phyloP scores from a whole-genome alignment of 2,797 vertebrate genomes.

The Poeciliopsis turneri region DNA sequence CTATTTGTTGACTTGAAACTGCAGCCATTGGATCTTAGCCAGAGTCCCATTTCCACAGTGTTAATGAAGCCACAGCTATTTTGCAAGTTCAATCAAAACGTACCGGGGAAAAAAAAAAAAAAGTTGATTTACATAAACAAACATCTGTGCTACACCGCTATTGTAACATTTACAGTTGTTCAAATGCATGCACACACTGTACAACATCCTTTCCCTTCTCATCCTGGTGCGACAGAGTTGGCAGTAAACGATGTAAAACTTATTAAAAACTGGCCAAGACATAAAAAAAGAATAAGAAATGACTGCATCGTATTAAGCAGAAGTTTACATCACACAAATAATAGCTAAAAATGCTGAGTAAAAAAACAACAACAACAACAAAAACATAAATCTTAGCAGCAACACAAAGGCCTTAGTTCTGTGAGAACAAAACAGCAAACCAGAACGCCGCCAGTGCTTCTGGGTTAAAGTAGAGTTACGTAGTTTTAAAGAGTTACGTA shows the following conservation, averaged over 20 bases:
- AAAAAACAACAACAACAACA: constrained; percentile 46
- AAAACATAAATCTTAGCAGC: constrained; percentile 81
- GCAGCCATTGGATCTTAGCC: constrained; percentile 4
- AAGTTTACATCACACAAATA: constrained; percentile 60
- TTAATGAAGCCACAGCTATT: constrained; percentile 39
- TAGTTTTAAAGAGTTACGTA: constrained; percentile 70
- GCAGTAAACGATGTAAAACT: constrained; percentile 41
- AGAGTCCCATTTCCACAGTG: constrained; percentile 37
- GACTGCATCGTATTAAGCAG: constrained; percentile 49
- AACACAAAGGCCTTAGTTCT: constrained; percentile 78
- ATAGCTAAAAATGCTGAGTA: constrained; percentile 56
- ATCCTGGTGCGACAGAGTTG: constrained; percentile 35
- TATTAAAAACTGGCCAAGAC: constrained; percentile 45
- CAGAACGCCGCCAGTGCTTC: constrained; percentile 86
- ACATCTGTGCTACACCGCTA: constrained; percentile 78
- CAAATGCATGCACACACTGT: constrained; percentile 75
- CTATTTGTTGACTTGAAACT: constrained; percentile 12
- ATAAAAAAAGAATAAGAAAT: constrained; percentile 38
- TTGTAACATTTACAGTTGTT: constrained; percentile 78
- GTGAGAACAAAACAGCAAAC: constrained; percentile 76
- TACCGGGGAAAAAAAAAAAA: constrained; percentile 48
- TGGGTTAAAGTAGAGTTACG: constrained; percentile 78
- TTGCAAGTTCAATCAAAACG: constrained; percentile 56
- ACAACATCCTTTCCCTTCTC: constrained; percentile 53
- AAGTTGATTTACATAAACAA: constrained; percentile 64